Base-by-base conservation (phyloP, 1,140 invertebrate genomes). In the Neotoxoptera formosana region DNA sequence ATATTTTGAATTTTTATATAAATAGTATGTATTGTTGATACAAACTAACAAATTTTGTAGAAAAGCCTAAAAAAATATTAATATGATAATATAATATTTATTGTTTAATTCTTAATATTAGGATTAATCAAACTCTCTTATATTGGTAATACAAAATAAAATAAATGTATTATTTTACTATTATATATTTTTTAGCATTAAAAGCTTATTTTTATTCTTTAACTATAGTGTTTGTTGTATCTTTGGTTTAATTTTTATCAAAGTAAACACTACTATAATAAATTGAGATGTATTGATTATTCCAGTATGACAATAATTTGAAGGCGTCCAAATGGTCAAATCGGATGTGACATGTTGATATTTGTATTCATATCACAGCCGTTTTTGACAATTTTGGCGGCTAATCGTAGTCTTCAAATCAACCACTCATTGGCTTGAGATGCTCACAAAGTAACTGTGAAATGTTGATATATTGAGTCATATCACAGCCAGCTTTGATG, bases 401-500 rank as follows among this genome's bases (percentile, higher is more conserved):
- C 95, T 53, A 60, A 48, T 94, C 86, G n/a, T 88, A n/a, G 17
- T 92, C 90, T 45, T 89, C 76, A 93, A 25, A 47, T 30, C 34
- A 25, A 34, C 21, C 48, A 25, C 7, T 87, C 7, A 51, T 76
- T 76, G 90, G 2, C 53, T 92, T 84, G 51, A 92, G 93, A 91
- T 93, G 94, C 92, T 93, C 95, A 95, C 96, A 96, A 96, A 96
- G 96, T 96, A 96, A 96, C 95, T 96, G 96, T 96, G 96, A 96
- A 96, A 95, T 96, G 96, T 95, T 84, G 93, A 56, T 90, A 21
- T 93, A 93, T 94, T 93, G 47, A 94, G 53, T 96, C 96, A 96
- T 96, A 96, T 96, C 96, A 97, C 97, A 97, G 97, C 97, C 97
- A 97, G 97, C 97, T 97, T 97, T 97, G 97, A 97, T 97, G 97